Conservation (phyloP, 2,888 invertebrate species). For the Heliconius ethilla region DNA sequence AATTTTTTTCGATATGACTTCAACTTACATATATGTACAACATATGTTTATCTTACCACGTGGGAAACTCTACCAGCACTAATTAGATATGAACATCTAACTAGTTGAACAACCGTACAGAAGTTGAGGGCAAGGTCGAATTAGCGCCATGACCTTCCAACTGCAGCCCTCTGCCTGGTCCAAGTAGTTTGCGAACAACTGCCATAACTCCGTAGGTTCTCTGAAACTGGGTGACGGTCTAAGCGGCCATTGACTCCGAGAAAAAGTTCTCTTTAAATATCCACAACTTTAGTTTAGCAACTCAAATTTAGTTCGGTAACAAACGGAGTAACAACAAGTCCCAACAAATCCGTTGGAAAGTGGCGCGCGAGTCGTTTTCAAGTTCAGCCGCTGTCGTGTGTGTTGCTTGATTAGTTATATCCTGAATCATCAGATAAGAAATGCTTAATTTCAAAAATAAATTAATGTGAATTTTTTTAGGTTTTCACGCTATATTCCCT, state of each 20-base stretch:
- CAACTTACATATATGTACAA: no score
- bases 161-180: conserved; percentile 76
- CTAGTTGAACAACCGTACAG: conserved; percentile 51
- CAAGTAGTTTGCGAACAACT: conserved; percentile 81
- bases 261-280: conserved; percentile 82
- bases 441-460: background rate
- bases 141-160: conserved; percentile 78
- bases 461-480: background rate
- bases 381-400: conserved; percentile 62
- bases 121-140: conserved; percentile 79
- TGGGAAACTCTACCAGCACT: conserved; percentile 46
- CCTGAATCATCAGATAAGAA: conserved; percentile 21
- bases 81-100: conserved; percentile 53
- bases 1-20: background rate
- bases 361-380: conserved; percentile 81
- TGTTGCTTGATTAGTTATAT: conserved; percentile 41
- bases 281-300: conserved; percentile 81
- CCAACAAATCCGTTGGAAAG: conserved; percentile 76
- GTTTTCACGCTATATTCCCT: no score
- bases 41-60: background rate
- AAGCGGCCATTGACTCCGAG: conserved; percentile 80
- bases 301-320: conserved; percentile 82
- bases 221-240: conserved; percentile 81
- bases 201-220: conserved; percentile 81
- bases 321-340: conserved; percentile 80